phyloP scores from a whole-genome alignment of 2,797 vertebrate genomes.

The Bradypodion ventrale region DNA sequence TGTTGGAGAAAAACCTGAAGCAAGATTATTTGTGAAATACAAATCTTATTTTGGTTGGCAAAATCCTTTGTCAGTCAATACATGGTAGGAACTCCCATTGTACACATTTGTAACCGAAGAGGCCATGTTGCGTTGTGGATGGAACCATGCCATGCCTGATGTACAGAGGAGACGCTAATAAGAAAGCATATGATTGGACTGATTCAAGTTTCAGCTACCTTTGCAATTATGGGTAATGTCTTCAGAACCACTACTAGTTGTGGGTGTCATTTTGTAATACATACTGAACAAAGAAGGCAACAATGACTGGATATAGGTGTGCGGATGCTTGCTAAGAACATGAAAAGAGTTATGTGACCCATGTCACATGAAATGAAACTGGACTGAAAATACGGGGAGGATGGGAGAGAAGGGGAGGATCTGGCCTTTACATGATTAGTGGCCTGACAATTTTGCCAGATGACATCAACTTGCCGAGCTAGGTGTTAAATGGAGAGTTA shows the following conservation, averaged over 20 bases:
- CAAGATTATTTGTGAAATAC: neutral
- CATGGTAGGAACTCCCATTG: neutral
- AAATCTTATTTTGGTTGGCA: neutral
- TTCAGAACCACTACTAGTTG: neutral
- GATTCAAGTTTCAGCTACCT: too few species aligned
- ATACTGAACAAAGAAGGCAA: neutral
- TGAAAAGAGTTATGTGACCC: neutral
- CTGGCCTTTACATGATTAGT: neutral
- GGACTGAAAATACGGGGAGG: neutral
- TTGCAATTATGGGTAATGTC: too few species aligned
- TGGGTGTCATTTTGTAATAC: neutral
- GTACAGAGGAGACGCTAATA: neutral
- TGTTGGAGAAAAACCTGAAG: too few species aligned
- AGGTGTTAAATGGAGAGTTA: neutral
- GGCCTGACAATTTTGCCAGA: neutral
- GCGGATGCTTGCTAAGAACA: neutral
- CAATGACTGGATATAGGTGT: neutral
- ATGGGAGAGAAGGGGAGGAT: neutral
- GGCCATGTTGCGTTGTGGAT: neutral
- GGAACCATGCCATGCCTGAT: neutral
- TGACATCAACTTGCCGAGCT: slow-evolving; percentile 1
- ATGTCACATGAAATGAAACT: neutral
- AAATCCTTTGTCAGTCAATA: neutral
- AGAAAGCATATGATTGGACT: too few species aligned
- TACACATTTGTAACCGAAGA: neutral